Conservation (phyloP, 2,888 invertebrate species). For the Drosophila kambysellisi region DNA sequence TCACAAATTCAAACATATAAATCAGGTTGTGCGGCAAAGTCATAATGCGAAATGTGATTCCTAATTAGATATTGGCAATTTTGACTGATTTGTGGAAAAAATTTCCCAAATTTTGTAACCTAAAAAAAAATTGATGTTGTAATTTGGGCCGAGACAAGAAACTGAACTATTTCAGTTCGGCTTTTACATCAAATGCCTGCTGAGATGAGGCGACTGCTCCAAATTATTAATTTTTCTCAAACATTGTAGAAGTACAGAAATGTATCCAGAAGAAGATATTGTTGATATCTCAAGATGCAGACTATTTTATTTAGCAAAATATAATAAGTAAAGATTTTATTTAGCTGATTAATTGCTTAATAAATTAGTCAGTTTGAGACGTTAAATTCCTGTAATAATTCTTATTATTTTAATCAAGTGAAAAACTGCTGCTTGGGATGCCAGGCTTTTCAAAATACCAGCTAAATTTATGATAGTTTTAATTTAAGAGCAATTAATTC, state of each 20-base stretch:
- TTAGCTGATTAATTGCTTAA: neutral
- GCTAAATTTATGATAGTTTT: neutral
- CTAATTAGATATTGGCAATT: conserved; percentile 21
- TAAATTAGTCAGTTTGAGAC: neutral
- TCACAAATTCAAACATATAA: conserved; percentile 84
- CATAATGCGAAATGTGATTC: conserved; percentile 51
- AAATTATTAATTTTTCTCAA: neutral
- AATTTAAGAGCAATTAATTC: no score
- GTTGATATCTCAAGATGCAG: neutral
- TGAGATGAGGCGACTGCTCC: neutral
- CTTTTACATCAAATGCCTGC: conserved; percentile 33
- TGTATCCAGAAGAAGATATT: neutral
- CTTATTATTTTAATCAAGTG: neutral
- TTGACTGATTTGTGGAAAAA: conserved; percentile 5
- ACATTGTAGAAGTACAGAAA: neutral
- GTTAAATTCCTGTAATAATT: neutral
- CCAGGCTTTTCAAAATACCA: neutral
- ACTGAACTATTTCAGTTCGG: conserved; percentile 28
- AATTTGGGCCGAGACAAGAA: conserved; percentile 48
- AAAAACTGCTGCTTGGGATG: neutral
- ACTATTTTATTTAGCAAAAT: neutral
- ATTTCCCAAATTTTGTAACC: conserved; percentile 47
- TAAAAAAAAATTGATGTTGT: conserved; percentile 32
- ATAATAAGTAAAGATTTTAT: neutral
- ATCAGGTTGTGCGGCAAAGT: conserved; percentile 78